Evolutionary conservation across 2,797 vertebrate species (phyloP), one percentile per base, ranked within the genome.

Genomic region (Gallinago solitaria): DNA sequence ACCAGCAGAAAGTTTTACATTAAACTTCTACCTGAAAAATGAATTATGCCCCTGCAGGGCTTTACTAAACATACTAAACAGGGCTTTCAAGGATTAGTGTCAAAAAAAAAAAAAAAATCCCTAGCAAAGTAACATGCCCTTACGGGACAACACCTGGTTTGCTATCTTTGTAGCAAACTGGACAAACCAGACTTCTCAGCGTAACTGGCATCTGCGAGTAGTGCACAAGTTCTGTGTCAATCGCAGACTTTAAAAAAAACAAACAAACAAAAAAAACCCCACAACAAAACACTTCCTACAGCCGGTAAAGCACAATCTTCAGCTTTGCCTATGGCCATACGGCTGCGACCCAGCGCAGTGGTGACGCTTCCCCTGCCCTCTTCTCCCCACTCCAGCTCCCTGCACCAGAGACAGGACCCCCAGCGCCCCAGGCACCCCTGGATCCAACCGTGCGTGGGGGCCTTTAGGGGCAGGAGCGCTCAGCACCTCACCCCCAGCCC

Each of bases 271-370:
- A 37, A 37, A 12, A 39, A 39, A 39, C 11, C 5, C 39, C 12
- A 39, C 23, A n/a, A 2, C 12, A 24, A 4, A 9, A 8, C 28
- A 8, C 20, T 47, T 45, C 5, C 5, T 4, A 14, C 16, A 71
- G 41, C 6, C 7, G 15, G 45, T 20, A 41, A 67, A 48, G 64
- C 2, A 19, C 50, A 59, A 19, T 56, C 17, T 67, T 6, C 56
- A 37, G 8, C 45, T 60, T 2, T 1, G 4, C 78, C 4, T 0
- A 7, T 0, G 12, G 70, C 70, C 17, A 11, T 0, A 13, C 0
- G 9, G 60, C 18, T 1, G 54, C 9, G 16, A 9, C 3, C 27
- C 79, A 6, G 11, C 1, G 0, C 70, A 2, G 4, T 1, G 10
- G 12, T 5, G 20, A 7, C 17, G 76, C 56, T 37, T 27, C 2